phyloP scores from a whole-genome alignment of 2,888 invertebrate species.

The Desoria tigrina region DNA sequence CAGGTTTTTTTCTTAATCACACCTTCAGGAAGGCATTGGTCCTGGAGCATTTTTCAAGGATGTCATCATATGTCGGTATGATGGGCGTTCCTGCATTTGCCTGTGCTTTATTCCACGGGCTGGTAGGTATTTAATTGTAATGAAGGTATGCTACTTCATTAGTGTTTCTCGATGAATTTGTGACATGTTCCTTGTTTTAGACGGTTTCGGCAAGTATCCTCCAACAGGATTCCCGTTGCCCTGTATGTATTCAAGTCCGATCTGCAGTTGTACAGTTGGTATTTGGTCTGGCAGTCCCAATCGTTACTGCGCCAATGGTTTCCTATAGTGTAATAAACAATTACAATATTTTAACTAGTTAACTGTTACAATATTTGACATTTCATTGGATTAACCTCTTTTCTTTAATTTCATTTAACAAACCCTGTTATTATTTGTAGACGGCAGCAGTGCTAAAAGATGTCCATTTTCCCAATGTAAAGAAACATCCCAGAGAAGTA shows the following conservation, averaged over 20 bases:
- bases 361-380: not conserved
- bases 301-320: constrained; percentile 64
- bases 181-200: not conserved
- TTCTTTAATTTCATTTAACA: not conserved
- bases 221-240: constrained; percentile 64
- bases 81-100: constrained; percentile 64
- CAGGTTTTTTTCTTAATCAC: constrained; percentile 66
- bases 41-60: constrained; percentile 63
- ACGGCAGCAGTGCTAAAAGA: constrained; percentile 24
- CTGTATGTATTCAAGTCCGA: constrained; percentile 67
- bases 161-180: not conserved
- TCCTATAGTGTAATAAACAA: constrained; percentile 67
- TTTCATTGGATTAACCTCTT: not conserved
- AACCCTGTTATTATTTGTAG: constrained; percentile 23
- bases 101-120: constrained; percentile 63
- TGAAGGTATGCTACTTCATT: not conserved
- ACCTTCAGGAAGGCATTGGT: constrained; percentile 66
- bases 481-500: constrained; percentile 30
- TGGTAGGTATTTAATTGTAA: constrained; percentile 58
- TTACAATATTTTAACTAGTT: constrained; percentile 36
- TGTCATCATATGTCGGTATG: constrained; percentile 66
- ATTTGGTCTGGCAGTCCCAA: constrained; percentile 65
- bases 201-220: constrained; percentile 58
- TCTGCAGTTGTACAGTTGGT: constrained; percentile 63
- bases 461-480: constrained; percentile 36